Evolutionary conservation across 2,797 vertebrate species (phyloP), one percentile per base, ranked within the genome.

Genomic region (Alcedo quadribrachys): DNA sequence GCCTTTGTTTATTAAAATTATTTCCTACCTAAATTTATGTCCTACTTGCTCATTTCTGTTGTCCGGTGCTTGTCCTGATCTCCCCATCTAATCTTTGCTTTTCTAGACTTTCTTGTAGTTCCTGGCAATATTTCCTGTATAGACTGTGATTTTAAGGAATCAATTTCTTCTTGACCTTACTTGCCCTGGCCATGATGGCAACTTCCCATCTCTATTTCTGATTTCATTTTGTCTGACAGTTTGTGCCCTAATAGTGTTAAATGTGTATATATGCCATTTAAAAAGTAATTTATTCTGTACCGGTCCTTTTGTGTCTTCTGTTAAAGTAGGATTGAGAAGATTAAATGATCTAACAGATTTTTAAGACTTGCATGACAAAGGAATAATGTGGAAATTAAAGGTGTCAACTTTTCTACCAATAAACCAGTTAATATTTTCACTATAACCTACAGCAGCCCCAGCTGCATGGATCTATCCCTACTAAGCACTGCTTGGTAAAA

Each of bases 241-340:
- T 84, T 61, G n/a, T 54, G 46, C 61, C n/a, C 74, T 90, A 74
- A 60, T 28, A 37, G 30, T 86, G 79, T 80, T 91, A 91, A 92
- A 86, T 70, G 32, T 74, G 67, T 76, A 63, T 24, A 25, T 54
- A 40, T 48, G 50, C 48, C 50, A 82, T 88, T 91, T 70, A 8
- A 76, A 94, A 83, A 79, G 57, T 85, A 88, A 85, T 92, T 94
- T 85, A 63, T 93, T 85, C 80, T 77, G 14, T 92, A 91, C 53
- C 42, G 32, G 63, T 81, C 90, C 55, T 89, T 94, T 62, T 86
- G 30, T 78, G 85, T 80, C 69, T 92, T 24, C 33, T 57, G 9
- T 67, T 86, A 73, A 79, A 94, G 76, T 9, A 92, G 24, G 19
- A 81, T 54, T 65, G 70, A 87, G 77, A 70, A 85, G 60, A 86